Evolutionary conservation across 2,888 invertebrate species (phyloP), one percentile per base, ranked within the genome.

Genomic region (Tineola bisselliella): DNA sequence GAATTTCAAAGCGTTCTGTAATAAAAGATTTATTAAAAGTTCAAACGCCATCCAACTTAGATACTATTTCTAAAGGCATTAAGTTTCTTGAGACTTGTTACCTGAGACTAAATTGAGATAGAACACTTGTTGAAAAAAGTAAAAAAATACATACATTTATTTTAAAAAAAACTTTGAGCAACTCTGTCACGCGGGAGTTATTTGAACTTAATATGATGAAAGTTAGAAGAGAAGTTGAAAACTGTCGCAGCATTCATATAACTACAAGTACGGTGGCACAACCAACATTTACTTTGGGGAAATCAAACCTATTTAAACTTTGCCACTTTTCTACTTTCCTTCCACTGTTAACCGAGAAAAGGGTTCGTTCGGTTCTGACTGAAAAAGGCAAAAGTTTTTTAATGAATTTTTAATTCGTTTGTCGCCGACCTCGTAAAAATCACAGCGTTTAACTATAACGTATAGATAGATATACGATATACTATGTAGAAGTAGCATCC

Each of bases 351-450:
- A 60, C 60, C 60, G 44, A 38, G 60, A 60, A 60, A 60, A 60
- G 48, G 60, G 60, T 58, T 48, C 48, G 48, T 38, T 38, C n/a
- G 59, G 59, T 56, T 71, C 64, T 63, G 65, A 65, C 68, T 68
- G 66, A 67, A 73, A 66, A 66, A 66, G 62, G 64, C 62, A 25
- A 66, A 74, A 72, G 69, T 73, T 73, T 73, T 74, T 71, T 70
- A 73, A 73, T 73, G 70, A 74, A 73, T 73, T 72, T 63, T 70
- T 73, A 70, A 72, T 71, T 69, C 66, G 64, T 63, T 64, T 66
- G 31, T 58, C 58, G 58, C 33, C 1, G 33, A 19, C 58, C 12
- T 33, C 19, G 15, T 12, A 54, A 19, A 54, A 48, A 38, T 38
- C 38, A 6, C 38, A 38, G 3, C 38, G 38, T 38, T 38, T n/a